These are phyloP conservation scores for Epinephelus lanceolatus DNA, from an alignment of 2,113 vertebrate genomes.

Conservation along the genomic window DNA sequence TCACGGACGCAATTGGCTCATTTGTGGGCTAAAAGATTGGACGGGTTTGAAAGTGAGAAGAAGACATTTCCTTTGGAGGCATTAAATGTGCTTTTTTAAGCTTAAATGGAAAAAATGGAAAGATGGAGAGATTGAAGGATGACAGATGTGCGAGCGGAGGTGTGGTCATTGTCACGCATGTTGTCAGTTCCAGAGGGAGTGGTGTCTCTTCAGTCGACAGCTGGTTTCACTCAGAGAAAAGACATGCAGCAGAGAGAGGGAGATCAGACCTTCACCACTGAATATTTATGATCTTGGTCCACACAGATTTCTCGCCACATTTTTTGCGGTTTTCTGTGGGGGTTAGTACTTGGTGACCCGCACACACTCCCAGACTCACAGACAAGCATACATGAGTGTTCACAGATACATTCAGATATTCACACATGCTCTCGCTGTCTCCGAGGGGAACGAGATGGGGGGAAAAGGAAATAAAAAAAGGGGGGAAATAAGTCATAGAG, in stretches of 20 bases:
- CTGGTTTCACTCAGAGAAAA: slow-evolving; percentile 78
- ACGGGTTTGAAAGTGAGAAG: slow-evolving; percentile 30
- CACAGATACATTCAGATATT: slow-evolving; percentile 58
- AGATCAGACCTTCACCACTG: slow-evolving; percentile 76
- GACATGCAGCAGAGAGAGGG: slow-evolving; percentile 59
- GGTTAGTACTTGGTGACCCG: slow-evolving; percentile 60
- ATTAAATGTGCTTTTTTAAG: slow-evolving; percentile 8
- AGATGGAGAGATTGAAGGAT: slow-evolving; percentile 65
- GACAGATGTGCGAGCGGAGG: slow-evolving; percentile 75
- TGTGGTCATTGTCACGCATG: slow-evolving; percentile 76
- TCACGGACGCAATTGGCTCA: slow-evolving; percentile 12
- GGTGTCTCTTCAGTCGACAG: slow-evolving; percentile 72
- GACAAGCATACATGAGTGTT: slow-evolving; percentile 15
- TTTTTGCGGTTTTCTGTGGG: slow-evolving; percentile 69
- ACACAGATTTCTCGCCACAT: slow-evolving; percentile 76
- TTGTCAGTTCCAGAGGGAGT: slow-evolving; percentile 75
- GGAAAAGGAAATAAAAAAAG: neutral
- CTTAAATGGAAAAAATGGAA: slow-evolving; percentile 38
- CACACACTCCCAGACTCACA: slow-evolving; percentile 42
- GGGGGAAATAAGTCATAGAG: slow-evolving; percentile 40
- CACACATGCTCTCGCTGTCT: slow-evolving; percentile 46
- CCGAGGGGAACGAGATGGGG: slow-evolving; percentile 20
- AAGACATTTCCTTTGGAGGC: slow-evolving; percentile 16
- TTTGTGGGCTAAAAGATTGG: slow-evolving; percentile 5
- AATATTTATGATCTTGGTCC: slow-evolving; percentile 81